Evolutionary conservation across 2,797 vertebrate species (phyloP), one percentile per base, ranked within the genome.

Genomic region (Coluber constrictor): DNA sequence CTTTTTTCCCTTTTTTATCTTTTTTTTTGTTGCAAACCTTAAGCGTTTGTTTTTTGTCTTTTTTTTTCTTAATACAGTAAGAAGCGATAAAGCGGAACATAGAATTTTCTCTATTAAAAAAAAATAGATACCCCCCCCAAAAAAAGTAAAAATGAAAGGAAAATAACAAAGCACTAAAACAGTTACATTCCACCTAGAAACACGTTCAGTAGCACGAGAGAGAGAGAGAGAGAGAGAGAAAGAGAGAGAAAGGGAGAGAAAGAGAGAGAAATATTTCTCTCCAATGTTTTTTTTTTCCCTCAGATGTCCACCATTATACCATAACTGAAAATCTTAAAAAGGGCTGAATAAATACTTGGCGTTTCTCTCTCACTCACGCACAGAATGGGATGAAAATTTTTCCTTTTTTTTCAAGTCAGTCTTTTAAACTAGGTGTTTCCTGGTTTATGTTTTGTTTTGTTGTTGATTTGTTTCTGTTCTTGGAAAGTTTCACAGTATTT

Each of bases 141-240:
- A 88, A 94, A 88, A 54, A 86, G 29, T 87, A 57, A 87, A 57
- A 18, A n/a, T 47, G 11, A 32, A 91, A 91, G 43, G 55, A 43
- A 86, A 89, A 88, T 25, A 94, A 93, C 90, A 93, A 89, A 94
- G 86, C 98, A 98, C 98, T 98, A 94, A 94, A 98, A 98, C 98
- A 98, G 98, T 98, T 98, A 98, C 98, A 98, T 98, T 98, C 98
- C 97, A 97, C 98, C 98, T 98, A 98, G 97, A 98, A 94, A 94
- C 90, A 87, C 87, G 94, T 93, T 93, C 94, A 90, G 92, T 98
- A 89, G 93, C 70, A 91, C 93, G 61, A 79, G 87, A 89, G 74
- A 89, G 92, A 93, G 93, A 94, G 87, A 93, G 89, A 90, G 18
- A 61, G 63, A 91, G 55, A 70, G 23, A 86, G 55, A 61, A 20